Conservation (phyloP, 30 jellyfish, hydroid and myxozoan species). For the Aurelia aurita complex sp. Pacific region DNA sequence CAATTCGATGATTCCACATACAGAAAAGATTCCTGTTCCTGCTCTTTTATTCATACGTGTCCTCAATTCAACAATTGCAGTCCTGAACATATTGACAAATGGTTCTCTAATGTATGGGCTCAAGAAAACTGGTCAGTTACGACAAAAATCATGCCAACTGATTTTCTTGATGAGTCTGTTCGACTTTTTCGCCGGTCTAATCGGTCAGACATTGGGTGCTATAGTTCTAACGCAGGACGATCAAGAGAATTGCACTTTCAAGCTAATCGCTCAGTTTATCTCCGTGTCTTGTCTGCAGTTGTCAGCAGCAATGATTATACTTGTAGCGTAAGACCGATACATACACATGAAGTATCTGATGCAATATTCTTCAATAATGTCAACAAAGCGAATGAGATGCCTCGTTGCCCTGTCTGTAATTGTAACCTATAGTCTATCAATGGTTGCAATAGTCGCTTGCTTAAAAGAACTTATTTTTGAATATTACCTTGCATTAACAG, state of each 20-base stretch:
- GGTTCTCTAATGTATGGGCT: constrained; percentile 12
- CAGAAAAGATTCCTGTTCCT: too few species aligned
- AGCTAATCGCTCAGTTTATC: constrained; percentile 5
- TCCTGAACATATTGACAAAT: constrained; percentile 19
- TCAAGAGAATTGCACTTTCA: neutral
- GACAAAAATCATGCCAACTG: constrained; percentile 8
- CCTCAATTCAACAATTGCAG: neutral
- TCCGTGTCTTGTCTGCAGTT: neutral
- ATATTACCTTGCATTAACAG: neutral
- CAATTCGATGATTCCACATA: too few species aligned
- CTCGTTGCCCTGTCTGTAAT: neutral
- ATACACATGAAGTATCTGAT: constrained; percentile 25
- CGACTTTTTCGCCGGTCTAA: constrained; percentile 9
- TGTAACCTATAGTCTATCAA: neutral
- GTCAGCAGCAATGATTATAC: neutral
- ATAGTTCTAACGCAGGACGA: constrained; percentile 2
- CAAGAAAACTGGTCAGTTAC: constrained; percentile 27
- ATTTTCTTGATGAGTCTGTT: constrained; percentile 14
- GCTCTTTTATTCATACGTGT: too few species aligned
- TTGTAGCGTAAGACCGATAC: constrained; percentile 27
- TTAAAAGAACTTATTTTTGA: neutral
- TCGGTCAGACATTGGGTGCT: neutral
- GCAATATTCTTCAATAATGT: constrained; percentile 16
- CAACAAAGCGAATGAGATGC: neutral
- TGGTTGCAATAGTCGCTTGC: neutral